These are phyloP conservation scores for Schizothorax lantsangensis DNA, from an alignment of 2,797 vertebrate genomes.

Conservation along the genomic window DNA sequence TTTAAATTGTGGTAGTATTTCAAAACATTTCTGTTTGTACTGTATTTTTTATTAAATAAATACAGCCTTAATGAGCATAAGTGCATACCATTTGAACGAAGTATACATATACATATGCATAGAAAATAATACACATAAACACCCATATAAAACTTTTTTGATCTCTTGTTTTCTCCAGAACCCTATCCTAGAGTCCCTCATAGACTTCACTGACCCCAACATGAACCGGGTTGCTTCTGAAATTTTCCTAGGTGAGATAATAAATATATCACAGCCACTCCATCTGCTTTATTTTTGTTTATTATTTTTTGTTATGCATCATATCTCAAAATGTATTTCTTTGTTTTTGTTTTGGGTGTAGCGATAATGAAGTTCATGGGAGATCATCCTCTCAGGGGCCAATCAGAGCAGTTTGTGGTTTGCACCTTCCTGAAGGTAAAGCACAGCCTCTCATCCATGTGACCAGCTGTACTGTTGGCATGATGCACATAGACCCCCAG, in stretches of 20 bases:
- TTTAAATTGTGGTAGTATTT: not conserved
- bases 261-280: not conserved
- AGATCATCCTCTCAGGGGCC: constrained; percentile 83
- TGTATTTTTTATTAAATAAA: not conserved
- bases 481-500: no score
- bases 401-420: constrained; percentile 86
- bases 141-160: not conserved
- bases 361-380: constrained; percentile 98
- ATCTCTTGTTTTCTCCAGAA: constrained; percentile 71
- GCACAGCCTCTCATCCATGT: not conserved
- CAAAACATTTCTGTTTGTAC: not conserved
- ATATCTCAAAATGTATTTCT: constrained; percentile 19
- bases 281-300: not conserved
- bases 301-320: constrained; percentile 5
- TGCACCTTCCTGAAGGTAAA: constrained; percentile 90
- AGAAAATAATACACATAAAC: not conserved
- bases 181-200: constrained; percentile 91
- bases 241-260: constrained; percentile 87
- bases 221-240: constrained; percentile 89
- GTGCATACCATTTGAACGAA: not conserved
- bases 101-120: not conserved
- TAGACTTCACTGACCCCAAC: constrained; percentile 86
- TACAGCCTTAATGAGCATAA: not conserved
- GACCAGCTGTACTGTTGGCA: not conserved
- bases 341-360: constrained; percentile 62